Evolutionary conservation across 2,888 invertebrate genomes (phyloP), one percentile per base, ranked within the genome.

Genomic region (Trimorus sp.): DNA sequence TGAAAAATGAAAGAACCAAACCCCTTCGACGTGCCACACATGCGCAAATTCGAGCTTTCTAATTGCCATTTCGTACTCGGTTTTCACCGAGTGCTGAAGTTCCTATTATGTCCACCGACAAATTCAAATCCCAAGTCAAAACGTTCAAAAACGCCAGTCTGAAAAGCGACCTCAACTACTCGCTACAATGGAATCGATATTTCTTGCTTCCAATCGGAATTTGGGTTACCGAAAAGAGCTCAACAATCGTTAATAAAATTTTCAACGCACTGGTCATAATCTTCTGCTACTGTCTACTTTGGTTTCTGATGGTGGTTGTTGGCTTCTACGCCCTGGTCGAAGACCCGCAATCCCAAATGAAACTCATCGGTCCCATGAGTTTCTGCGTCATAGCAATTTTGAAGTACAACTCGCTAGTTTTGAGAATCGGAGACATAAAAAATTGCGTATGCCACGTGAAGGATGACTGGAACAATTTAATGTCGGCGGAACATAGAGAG

Each of bases 181-280:
- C 48, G 14, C 38, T 76, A 11, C 2, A 56, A 37, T 77, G 77
- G 77, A 70, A 14, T 42, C 45, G 16, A 36, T 70, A 63, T 42
- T 77, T 77, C 63, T 16, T 77, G 14, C 7, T 49, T 36, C 77
- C 77, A 11, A 77, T 77, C 9, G 77, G 77, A 15, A 58, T 77
- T 15, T 77, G 77, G 77, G 12, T 16, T n/a, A 49, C n/a, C 2
- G 38, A 51, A 11, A n/a, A 45, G 6, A 45, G 38, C 8, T 0
- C 7, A 14, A 51, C 63, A 11, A 12, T 37, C 11, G 0, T 36
- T 0, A 42, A 48, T 9, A 5, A 15, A 14, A 56, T 63, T 36
- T 40, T 14, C 7, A 51, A 58, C 7, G 2, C 38, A n/a, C 0
- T 78, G 12, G 7, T 78, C 5, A 58, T 65, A 37, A n/a, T 14